Evolutionary conservation across 2,797 vertebrate genomes (phyloP), one percentile per base, ranked within the genome.

Genomic region (Sebastes cheni): DNA sequence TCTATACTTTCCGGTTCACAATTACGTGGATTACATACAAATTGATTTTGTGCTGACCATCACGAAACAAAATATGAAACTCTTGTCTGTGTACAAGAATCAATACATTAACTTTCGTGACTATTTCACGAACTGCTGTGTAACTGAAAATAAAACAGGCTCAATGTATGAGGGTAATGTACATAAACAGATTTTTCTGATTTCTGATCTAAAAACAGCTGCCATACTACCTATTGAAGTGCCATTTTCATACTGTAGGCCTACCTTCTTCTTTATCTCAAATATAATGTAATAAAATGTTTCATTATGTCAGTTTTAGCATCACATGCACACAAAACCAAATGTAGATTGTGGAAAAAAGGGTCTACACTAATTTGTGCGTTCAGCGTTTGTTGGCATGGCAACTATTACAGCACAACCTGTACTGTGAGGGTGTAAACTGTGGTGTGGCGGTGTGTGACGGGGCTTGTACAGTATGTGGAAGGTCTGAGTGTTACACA

Each of bases 351-450:
- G 54, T 62, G 58, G 11, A 64, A 58, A 72, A 18, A 18, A 8
- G 12, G 9, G 30, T n/a, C 42, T 36, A 20, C 14, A 27, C 6
- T 13, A 32, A 65, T 42, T 54, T 42, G 12, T 67, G n/a, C n/a
- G 6, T 27, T 36, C 56, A 72, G 67, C 22, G 55, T 77, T 76
- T 80, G 58, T 25, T 82, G 77, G 72, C 56, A 36, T 72, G 67
- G 74, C 23, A 79, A 54, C 77, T 59, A 50, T 20, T 36, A 11
- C 27, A 67, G 61, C 62, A 32, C 20, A 68, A 12, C 32, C 54
- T 42, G 27, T 36, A 22, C 46, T 67, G 66, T 27, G 39, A 14
- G 23, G 71, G 59, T 75, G 71, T 68, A 65, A 54, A 68, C 39
- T 60, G 58, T 39, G 42, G 27, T n/a, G 23, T 62, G 39, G 34